phyloP scores from a whole-genome alignment of 2,888 invertebrate species.

The Conus canariensis region DNA sequence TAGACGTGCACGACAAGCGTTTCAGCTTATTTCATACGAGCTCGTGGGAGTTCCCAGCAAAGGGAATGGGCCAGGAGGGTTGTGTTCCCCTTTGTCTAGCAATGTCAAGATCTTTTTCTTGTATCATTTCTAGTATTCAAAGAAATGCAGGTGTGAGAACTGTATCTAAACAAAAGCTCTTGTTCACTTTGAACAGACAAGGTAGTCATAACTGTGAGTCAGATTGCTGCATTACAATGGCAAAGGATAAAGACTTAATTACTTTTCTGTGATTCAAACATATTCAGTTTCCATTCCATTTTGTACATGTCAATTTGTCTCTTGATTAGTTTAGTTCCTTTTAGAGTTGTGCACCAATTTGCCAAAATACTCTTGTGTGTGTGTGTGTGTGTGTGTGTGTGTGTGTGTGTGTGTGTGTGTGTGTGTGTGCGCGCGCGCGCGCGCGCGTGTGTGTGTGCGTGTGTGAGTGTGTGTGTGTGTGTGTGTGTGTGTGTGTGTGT shows the following conservation, averaged over 20 bases:
- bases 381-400: neutral
- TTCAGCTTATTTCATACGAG: neutral
- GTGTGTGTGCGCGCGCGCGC: too few relatives aligned
- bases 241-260: neutral
- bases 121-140: neutral
- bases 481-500: too few relatives aligned
- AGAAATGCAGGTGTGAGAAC: neutral
- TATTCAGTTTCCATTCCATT: neutral
- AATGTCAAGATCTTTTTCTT: too few relatives aligned
- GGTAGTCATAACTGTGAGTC: neutral
- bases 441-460: too few relatives aligned
- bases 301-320: neutral
- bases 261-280: neutral
- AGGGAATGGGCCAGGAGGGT: neutral
- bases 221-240: neutral
- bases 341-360: neutral
- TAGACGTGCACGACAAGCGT: neutral
- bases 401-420: too few relatives aligned
- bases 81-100: neutral
- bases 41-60: neutral
- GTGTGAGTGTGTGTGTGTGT: too few relatives aligned
- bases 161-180: neutral
- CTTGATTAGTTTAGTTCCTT: neutral
- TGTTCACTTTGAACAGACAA: neutral
- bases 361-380: neutral